A percentile compares a stretch with the other conserved stretches of the same genome.
Conservation (phyloP, 2,888 invertebrate species). For the Pterobdella sp. region DNA sequence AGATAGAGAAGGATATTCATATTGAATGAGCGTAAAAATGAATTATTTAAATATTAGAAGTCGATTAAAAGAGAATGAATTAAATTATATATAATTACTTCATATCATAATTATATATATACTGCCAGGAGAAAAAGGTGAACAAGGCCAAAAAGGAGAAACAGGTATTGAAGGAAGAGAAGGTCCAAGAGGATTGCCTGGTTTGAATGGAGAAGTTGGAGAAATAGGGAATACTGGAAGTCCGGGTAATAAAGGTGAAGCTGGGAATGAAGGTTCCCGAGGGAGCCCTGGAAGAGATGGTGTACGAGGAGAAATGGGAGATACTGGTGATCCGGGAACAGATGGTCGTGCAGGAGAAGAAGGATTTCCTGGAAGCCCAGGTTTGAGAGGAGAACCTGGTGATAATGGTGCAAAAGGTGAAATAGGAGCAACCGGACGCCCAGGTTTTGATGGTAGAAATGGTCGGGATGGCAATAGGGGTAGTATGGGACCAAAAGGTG, state of each 20-base stretch:
- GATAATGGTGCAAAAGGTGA: constrained; percentile 27
- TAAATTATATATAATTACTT: too few species aligned
- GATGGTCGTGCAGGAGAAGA: constrained; percentile 18
- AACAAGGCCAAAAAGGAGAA: constrained; percentile 27
- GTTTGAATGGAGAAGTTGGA: constrained; percentile 29
- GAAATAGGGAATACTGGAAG: constrained; percentile 46
- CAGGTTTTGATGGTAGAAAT: neutral
- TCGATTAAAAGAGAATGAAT: too few species aligned
- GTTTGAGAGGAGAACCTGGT: constrained; percentile 25
- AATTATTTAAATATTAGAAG: too few species aligned
- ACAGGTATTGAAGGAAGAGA: constrained; percentile 23
- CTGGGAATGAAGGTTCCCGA: neutral
- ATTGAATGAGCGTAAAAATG: too few species aligned
- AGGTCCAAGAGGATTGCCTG: constrained; percentile 29
- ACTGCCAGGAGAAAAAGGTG: neutral
- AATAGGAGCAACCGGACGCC: constrained; percentile 4
- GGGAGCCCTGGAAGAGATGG: constrained; percentile 25
- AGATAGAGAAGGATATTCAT: too few species aligned
- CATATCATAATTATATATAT: too few species aligned
- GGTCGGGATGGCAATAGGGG: constrained; percentile 24
- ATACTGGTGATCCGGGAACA: constrained; percentile 21
- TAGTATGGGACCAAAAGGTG: constrained; percentile 15
- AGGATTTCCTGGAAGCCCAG: constrained; percentile 22
- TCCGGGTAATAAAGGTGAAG: constrained; percentile 24
- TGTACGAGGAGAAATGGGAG: constrained; percentile 23